Conservation (phyloP, 2,113 vertebrate species). For the Rallus limicola region DNA sequence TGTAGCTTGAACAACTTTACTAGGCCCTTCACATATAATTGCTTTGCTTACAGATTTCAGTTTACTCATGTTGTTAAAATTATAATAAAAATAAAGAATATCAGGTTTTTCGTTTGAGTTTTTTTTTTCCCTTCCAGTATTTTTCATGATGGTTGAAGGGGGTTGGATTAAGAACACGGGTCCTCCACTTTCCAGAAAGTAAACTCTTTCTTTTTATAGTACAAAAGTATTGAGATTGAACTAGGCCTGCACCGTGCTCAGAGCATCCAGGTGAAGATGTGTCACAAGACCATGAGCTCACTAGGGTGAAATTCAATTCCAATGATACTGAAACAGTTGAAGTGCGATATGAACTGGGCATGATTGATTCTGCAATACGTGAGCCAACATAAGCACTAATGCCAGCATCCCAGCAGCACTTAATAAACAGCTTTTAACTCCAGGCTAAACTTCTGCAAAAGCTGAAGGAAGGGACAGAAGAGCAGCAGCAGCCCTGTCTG, state of each 20-base stretch:
- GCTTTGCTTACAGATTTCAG: slow-evolving; percentile 66
- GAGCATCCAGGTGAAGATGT: not conserved
- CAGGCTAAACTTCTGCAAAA: not conserved
- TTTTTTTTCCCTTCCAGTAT: not conserved
- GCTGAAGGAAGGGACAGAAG: not conserved
- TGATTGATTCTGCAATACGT: not conserved
- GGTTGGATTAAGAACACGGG: not conserved
- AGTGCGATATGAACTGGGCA: not conserved
- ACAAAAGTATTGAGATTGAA: not conserved
- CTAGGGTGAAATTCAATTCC: not conserved
- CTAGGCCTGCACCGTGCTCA: not conserved
- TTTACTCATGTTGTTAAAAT: slow-evolving; percentile 51
- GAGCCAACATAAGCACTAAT: not conserved
- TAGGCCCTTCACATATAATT: slow-evolving; percentile 57
- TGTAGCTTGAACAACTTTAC: slow-evolving; percentile 68
- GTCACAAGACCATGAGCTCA: not conserved
- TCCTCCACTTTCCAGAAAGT: not conserved
- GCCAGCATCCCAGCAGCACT: not conserved
- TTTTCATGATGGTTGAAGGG: not conserved
- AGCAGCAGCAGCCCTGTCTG: not conserved
- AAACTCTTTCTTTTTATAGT: not conserved
- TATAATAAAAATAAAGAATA: slow-evolving; percentile 11
- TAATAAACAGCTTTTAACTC: not conserved
- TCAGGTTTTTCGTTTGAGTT: not conserved
- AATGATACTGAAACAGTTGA: not conserved